Base-by-base conservation (phyloP, 2,888 invertebrate genomes). In the Plebejus melissa region DNA sequence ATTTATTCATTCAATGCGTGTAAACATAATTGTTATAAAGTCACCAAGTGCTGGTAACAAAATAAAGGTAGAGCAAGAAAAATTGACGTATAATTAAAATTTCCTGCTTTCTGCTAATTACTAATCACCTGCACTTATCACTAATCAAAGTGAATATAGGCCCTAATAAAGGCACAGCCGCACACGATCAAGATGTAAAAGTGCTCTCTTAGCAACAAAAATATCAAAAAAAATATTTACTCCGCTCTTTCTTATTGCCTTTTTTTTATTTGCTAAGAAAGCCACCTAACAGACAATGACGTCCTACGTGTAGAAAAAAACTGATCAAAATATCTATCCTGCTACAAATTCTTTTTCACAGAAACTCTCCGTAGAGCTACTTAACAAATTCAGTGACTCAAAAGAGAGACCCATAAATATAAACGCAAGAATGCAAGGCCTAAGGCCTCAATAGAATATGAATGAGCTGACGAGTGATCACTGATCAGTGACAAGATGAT, bases 391-490 rank as follows among this genome's bases (percentile, higher is more conserved):
- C 65, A 32, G 4, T 32, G 11, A 32, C 32, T 3, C 32, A 32
- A 13, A 32, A 65, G 65, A 32, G 65, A 65, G 32, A 32, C 32
- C 32, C 32, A 32, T 65, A 60, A 60, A 60, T 28, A 28, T 60
- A 60, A 32, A 32, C 65, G 16, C 32, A 65, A 65, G 65, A 65
- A 65, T 65, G 65, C 65, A 16, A 65, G 65, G 65, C 32, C 65
- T 65, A 65, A 65, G 32, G 32, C 32, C 65, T 36, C 65, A 32
- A 72, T 50, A 72, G 72, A 72, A 72, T 72, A 72, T 72, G 28
- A 72, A 72, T 72, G 72, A 50, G 13, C 72, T 50, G 54, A 54
- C 50, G 72, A 65, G 50, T 32, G 72, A 65, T 65, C 65, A 65
- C 32, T 32, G 72, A 65, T 65, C 65, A 60, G 11, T 28, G 60